These are phyloP conservation scores for Ariopsis seemanni DNA, from an alignment of 2,113 vertebrate species.

Conservation along the genomic window DNA sequence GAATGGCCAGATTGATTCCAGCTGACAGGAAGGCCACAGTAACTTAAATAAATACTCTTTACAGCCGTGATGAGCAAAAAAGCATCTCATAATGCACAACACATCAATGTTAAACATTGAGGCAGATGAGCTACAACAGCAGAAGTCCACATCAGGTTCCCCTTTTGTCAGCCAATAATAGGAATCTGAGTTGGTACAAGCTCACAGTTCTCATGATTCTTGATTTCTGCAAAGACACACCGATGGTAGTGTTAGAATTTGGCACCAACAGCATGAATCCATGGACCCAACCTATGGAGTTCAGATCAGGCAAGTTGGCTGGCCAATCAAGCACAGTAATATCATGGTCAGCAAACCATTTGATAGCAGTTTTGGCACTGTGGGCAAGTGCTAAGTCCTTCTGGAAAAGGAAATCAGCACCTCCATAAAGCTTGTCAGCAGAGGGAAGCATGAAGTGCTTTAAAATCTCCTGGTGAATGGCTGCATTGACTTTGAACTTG, in stretches of 20 bases:
- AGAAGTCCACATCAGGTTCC: not conserved
- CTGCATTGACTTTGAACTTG: too few species aligned
- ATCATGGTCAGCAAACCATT: too few species aligned
- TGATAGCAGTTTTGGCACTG: too few species aligned
- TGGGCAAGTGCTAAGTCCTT: too few species aligned
- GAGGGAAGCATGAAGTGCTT: too few species aligned
- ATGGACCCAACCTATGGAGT: too few species aligned
- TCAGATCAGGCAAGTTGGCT: too few species aligned
- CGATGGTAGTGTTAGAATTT: not conserved
- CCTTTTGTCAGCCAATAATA: not conserved
- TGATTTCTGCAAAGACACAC: not conserved
- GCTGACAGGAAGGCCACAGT: not conserved
- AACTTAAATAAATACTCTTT: not conserved
- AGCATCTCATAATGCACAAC: not conserved
- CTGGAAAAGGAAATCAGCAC: too few species aligned
- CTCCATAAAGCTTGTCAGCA: too few species aligned
- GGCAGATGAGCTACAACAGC: not conserved
- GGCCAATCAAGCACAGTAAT: too few species aligned
- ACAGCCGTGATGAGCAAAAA: not conserved
- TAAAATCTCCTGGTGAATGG: too few species aligned
- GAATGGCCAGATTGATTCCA: not conserved
- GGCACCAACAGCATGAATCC: too few species aligned
- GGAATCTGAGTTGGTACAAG: not conserved
- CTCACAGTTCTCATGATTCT: not conserved
- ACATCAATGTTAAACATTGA: not conserved